Percentiles rank a stretch among this genome's conserved stretches.
These are phyloP conservation scores for Cephalopachus bancanus DNA, from an alignment of 2,797 vertebrate species.

Conservation along the genomic window DNA sequence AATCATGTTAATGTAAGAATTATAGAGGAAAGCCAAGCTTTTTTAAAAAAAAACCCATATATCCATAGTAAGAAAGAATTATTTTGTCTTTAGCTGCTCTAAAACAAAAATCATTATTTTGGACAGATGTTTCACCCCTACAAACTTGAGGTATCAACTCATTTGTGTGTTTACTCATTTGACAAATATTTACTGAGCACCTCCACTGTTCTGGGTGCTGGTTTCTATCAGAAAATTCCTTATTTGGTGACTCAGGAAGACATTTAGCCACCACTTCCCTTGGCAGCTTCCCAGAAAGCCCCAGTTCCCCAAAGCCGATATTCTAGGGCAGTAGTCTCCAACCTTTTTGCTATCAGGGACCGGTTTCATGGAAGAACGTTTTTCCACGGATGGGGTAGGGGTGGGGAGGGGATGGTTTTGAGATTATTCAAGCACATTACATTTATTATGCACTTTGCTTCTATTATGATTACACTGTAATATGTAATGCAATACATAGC, in stretches of 20 bases:
- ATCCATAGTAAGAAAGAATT: background rate
- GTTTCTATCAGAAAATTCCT: slow-evolving; percentile 17
- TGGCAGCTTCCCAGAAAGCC: background rate
- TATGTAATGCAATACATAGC: no score
- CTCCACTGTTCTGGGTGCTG: background rate
- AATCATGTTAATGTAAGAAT: background rate
- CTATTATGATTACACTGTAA: no score
- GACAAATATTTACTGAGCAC: background rate
- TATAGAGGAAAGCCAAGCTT: background rate
- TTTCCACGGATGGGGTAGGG: no score
- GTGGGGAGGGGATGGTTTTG: no score
- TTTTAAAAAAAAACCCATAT: no score
- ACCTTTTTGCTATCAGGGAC: no score
- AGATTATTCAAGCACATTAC: no score
- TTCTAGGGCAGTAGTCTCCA: background rate
- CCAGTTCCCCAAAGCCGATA: accelerated
- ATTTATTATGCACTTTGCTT: no score
- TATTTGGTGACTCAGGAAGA: background rate
- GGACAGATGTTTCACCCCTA: background rate
- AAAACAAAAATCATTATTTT: background rate
- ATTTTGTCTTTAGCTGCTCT: background rate
- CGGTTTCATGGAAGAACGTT: no score
- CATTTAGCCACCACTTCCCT: background rate
- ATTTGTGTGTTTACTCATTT: background rate
- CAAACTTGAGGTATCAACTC: no score